These are phyloP conservation scores for Hyles vespertilio DNA, from an alignment of 1,140 invertebrate genomes.

Conservation along the genomic window DNA sequence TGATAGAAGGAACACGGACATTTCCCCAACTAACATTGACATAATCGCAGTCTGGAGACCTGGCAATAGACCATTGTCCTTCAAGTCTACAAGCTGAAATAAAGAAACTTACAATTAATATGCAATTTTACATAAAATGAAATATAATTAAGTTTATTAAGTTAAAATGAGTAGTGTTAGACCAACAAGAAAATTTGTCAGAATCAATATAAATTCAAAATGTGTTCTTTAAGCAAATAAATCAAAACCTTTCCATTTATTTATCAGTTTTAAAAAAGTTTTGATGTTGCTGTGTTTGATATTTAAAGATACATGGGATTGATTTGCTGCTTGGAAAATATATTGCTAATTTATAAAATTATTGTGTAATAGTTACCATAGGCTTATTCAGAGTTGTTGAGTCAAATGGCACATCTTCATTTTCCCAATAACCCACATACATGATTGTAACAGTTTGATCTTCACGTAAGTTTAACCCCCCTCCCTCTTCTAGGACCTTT, in stretches of 20 bases:
- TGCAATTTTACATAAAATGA: no score
- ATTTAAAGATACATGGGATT: no score
- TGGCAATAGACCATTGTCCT: slow-evolving; percentile 56
- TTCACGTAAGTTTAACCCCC: slow-evolving; percentile 44
- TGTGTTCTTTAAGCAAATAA: no score
- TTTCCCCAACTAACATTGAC: slow-evolving; percentile 67
- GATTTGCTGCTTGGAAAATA: no score
- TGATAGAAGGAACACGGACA: slow-evolving; percentile 58
- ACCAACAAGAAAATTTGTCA: no score
- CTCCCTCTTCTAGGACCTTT: slow-evolving; percentile 57
- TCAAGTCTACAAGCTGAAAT: slow-evolving; percentile 55
- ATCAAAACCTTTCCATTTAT: no score
- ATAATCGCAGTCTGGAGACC: slow-evolving; percentile 58
- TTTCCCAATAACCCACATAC: slow-evolving; percentile 63
- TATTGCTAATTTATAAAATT: no score
- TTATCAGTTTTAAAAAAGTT: no score
- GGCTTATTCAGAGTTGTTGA: slow-evolving; percentile 38
- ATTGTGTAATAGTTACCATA: slow-evolving; percentile 31
- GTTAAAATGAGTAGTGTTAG: no score
- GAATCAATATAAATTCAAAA: no score
- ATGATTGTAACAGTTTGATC: slow-evolving; percentile 45
- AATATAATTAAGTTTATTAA: no score
- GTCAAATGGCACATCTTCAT: slow-evolving; percentile 53
- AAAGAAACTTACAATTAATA: slow-evolving; percentile 5
- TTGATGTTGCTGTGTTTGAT: no score